A percentile compares a stretch with the other conserved stretches of the same genome.
Conservation (phyloP, 2,888 invertebrate genomes). For the Cryptocephalus primarius region DNA sequence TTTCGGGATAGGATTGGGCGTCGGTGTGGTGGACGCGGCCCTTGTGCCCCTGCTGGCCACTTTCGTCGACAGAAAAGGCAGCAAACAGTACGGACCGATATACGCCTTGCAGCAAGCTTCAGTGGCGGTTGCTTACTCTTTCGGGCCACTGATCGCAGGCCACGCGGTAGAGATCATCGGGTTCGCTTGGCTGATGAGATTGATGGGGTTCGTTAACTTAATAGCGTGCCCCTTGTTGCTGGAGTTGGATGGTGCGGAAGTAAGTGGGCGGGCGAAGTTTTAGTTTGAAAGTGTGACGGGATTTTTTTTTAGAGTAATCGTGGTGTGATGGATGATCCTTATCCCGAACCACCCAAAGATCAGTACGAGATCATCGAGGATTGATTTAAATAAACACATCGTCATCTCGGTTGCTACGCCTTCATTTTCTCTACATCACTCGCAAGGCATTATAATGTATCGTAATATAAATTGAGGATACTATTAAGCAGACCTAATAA, state of each 20-base stretch:
- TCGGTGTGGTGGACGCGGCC: slow-evolving; percentile 68
- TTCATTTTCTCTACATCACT: no score
- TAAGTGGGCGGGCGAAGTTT: slow-evolving; percentile 6
- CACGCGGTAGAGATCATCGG: slow-evolving; percentile 58
- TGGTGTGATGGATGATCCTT: no score
- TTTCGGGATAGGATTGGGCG: slow-evolving; percentile 63
- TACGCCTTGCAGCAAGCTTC: slow-evolving; percentile 76
- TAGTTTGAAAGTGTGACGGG: no score
- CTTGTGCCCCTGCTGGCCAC: slow-evolving; percentile 67
- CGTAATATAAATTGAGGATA: no score
- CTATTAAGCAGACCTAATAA: no score
- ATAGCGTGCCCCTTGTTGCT: slow-evolving; percentile 56
- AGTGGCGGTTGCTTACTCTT: slow-evolving; percentile 68
- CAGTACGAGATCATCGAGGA: no score
- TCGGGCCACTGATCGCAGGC: slow-evolving; percentile 68
- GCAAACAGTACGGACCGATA: slow-evolving; percentile 63
- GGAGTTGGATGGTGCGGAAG: slow-evolving; percentile 30
- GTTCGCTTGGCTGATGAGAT: slow-evolving; percentile 63
- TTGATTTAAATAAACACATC: no score
- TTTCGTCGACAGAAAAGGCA: slow-evolving; percentile 51
- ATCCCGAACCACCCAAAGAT: no score
- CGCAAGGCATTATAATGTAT: no score
- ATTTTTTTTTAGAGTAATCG: no score
- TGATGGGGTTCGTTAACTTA: slow-evolving; percentile 58
- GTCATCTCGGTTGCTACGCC: no score